Evolutionary conservation across 2,797 vertebrate species (phyloP).

Genomic region (Propithecus deckenii): DNA sequence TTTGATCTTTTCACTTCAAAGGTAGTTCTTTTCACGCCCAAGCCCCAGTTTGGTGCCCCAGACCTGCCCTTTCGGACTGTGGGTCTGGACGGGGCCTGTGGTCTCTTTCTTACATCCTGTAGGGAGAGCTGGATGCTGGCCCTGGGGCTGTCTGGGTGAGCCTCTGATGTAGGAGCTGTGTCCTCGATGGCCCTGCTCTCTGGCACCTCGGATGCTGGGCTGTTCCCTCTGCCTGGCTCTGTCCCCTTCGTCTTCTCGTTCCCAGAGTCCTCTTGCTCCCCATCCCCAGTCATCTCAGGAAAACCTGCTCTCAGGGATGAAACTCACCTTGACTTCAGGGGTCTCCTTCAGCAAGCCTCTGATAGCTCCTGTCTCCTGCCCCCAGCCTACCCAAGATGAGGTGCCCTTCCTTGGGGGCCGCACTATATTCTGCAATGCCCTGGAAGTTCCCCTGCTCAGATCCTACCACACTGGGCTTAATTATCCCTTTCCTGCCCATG

Average conservation of each 20-base stretch:
- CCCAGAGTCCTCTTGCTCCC: neutral
- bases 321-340: neutral
- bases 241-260: neutral
- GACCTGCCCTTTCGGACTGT: neutral
- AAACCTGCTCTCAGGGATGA: neutral
- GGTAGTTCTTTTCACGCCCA: slow-evolving; percentile 67
- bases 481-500: neutral
- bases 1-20: slow-evolving; percentile 86
- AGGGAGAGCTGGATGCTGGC: neutral
- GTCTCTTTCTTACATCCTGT: neutral
- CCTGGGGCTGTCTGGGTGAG: neutral
- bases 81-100: neutral
- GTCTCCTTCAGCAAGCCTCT: neutral
- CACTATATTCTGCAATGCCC: neutral
- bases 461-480: neutral
- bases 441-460: neutral
- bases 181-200: neutral
- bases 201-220: neutral
- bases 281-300: neutral
- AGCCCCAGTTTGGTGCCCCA: neutral
- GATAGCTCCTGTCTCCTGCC: neutral
- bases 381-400: neutral
- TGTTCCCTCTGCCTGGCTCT: neutral
- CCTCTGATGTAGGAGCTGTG: neutral
- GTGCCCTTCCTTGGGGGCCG: neutral